These are phyloP conservation scores for Mobula hypostoma DNA, from an alignment of 2,113 vertebrate genomes.

Conservation along the genomic window DNA sequence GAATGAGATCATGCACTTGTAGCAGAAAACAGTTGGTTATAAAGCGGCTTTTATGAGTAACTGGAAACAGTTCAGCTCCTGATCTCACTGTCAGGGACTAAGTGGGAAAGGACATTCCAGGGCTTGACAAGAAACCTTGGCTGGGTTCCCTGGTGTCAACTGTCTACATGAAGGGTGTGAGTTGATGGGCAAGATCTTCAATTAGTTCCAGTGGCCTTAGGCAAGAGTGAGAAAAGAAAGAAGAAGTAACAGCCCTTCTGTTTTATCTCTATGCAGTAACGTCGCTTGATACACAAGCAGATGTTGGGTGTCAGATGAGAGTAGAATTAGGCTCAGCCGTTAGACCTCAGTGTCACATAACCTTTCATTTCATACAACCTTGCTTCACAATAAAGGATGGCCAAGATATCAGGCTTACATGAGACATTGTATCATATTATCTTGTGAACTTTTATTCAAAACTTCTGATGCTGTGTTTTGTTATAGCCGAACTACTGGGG, in stretches of 20 bases:
- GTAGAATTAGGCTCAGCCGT: not conserved
- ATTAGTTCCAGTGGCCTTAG: not conserved
- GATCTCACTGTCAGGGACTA: not conserved
- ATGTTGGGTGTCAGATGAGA: not conserved
- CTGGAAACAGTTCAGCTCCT: not conserved
- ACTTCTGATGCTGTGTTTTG: not conserved
- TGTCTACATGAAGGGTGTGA: not conserved
- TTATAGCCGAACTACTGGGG: constrained; percentile 74
- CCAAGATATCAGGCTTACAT: not conserved
- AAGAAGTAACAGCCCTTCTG: not conserved
- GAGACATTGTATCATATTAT: not conserved
- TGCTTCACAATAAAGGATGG: not conserved
- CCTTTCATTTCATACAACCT: no score
- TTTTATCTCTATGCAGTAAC: no score
- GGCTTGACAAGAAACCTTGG: not conserved
- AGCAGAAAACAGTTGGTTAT: no score
- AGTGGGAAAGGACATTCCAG: not conserved
- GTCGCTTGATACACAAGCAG: not conserved
- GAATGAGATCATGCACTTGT: no score
- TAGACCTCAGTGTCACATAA: not conserved
- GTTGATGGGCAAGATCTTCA: not conserved
- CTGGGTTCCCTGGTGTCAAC: not conserved
- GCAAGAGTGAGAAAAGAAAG: not conserved
- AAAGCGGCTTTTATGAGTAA: not conserved
- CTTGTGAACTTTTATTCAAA: not conserved